Evolutionary conservation across 2,797 vertebrate species (phyloP).

Genomic region (Pempheris klunzingeri): DNA sequence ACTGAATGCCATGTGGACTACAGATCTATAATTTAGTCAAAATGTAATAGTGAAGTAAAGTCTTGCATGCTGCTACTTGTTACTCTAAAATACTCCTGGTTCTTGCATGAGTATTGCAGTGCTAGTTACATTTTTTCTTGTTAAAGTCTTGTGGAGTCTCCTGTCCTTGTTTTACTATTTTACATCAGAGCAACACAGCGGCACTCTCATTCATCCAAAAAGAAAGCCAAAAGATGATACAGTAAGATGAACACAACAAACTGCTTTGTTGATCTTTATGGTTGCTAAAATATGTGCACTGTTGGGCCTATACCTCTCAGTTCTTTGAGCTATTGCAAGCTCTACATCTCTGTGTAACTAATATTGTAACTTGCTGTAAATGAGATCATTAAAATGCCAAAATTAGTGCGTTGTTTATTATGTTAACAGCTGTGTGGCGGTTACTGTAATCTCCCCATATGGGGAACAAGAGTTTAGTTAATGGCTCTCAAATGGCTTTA

Average conservation of each 20-base stretch:
- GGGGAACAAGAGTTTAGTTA: constrained; percentile 46
- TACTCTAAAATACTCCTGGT: not conserved
- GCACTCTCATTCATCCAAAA: not conserved
- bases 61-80: not conserved
- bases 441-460: constrained; percentile 40
- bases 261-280: not conserved
- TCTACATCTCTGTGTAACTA: not conserved
- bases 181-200: too few relatives aligned
- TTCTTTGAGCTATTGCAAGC: not conserved
- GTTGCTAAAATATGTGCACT: not conserved
- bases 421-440: constrained; percentile 41
- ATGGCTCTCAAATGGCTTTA: constrained; percentile 44
- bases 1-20: not conserved
- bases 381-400: constrained; percentile 10
- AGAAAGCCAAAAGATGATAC: too few relatives aligned
- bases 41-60: too few relatives aligned
- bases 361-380: constrained; percentile 9
- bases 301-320: not conserved
- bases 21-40: not conserved
- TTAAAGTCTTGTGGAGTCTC: not conserved
- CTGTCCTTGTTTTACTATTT: too few relatives aligned
- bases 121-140: too few relatives aligned
- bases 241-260: not conserved
- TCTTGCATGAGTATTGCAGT: too few relatives aligned
- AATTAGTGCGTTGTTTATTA: constrained; percentile 29